Evolutionary conservation across 2,797 vertebrate genomes (phyloP).

Genomic region (Sebastolobus alascanus): DNA sequence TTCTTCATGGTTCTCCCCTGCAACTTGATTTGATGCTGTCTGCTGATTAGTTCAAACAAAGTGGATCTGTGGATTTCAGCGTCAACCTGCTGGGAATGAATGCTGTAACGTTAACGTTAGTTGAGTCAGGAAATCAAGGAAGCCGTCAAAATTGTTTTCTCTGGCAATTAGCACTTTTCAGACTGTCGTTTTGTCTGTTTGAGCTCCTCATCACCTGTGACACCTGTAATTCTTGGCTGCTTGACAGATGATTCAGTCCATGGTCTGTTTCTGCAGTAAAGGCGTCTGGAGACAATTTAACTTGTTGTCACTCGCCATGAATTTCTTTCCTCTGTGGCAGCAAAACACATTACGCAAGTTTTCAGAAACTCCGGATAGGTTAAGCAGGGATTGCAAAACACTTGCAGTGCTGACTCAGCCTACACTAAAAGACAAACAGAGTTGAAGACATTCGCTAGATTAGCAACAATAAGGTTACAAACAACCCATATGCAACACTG

Average conservation of each 20-base stretch:
- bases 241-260: background rate
- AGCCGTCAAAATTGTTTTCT: background rate
- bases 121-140: background rate
- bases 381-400: background rate
- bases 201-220: background rate
- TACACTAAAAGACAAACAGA: background rate
- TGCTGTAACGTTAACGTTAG: background rate
- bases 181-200: background rate
- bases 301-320: background rate
- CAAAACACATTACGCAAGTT: background rate
- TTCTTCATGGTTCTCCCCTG: background rate
- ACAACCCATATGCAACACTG: background rate
- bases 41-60: background rate
- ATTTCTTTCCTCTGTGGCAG: background rate
- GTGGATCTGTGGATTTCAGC: background rate
- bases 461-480: background rate
- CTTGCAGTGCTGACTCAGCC: too few relatives aligned
- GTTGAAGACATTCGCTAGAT: background rate
- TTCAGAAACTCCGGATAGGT: background rate
- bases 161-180: background rate
- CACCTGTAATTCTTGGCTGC: background rate
- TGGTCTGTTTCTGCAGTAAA: background rate
- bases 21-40: background rate
- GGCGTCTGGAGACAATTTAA: background rate
- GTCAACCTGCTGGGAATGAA: background rate